These are phyloP conservation scores for Oceanodroma tethys DNA, from an alignment of 2,113 vertebrate species.

Conservation along the genomic window DNA sequence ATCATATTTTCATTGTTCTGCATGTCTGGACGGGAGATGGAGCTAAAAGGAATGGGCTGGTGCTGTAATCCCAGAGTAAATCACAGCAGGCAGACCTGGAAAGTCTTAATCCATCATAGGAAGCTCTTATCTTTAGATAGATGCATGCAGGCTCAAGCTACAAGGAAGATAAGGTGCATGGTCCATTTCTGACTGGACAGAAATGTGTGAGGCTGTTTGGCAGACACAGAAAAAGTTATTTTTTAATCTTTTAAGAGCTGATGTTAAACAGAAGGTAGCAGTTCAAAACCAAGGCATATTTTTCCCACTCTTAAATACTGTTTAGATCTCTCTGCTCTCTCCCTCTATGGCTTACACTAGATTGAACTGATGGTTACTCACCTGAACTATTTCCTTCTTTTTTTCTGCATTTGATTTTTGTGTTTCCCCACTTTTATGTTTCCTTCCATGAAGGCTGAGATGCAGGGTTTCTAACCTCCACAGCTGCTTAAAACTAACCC, in stretches of 20 bases:
- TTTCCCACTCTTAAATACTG: neutral
- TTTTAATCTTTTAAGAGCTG: neutral
- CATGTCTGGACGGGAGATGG: neutral
- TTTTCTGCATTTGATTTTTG: neutral
- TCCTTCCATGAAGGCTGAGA: neutral
- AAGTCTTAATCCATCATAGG: constrained; percentile 11
- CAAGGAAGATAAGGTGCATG: neutral
- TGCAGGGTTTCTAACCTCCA: neutral
- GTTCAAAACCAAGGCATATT: neutral
- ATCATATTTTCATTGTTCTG: neutral
- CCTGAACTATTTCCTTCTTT: neutral
- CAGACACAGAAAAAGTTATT: neutral
- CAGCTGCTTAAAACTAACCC: neutral
- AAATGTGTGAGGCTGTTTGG: neutral
- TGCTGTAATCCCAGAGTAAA: constrained; percentile 41
- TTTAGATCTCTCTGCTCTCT: neutral
- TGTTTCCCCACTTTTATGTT: neutral
- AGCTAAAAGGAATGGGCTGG: neutral
- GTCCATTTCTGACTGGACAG: neutral
- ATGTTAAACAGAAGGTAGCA: neutral
- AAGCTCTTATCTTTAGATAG: neutral
- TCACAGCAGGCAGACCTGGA: constrained; percentile 10
- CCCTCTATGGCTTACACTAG: neutral
- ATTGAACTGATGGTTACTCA: neutral
- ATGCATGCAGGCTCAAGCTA: neutral